These are phyloP conservation scores for Galaxea fascicularis DNA, from an alignment of 92 coral and sea anemone species.

Conservation along the genomic window DNA sequence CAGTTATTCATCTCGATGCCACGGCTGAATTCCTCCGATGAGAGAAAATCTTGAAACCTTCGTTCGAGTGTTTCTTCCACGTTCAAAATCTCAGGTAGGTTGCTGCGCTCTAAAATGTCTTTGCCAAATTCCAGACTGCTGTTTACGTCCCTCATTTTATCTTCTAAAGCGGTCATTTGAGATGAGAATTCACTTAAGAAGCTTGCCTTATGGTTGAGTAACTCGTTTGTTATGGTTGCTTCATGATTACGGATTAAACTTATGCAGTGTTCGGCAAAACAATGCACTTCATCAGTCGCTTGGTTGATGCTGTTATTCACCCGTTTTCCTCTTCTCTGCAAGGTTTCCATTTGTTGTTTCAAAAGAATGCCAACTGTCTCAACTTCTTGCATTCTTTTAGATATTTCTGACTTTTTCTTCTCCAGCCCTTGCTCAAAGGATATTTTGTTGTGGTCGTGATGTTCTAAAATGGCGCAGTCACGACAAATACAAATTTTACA, in stretches of 20 bases:
- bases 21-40: neutral
- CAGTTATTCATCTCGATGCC: neutral
- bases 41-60: slow-evolving; percentile 14
- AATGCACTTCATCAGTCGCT: slow-evolving; percentile 1
- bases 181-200: neutral
- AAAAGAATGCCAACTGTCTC: neutral
- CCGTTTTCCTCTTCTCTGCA: neutral
- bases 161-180: neutral
- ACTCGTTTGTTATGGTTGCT: neutral
- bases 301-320: slow-evolving; percentile 4
- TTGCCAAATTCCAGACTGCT: slow-evolving; percentile 4
- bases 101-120: slow-evolving; percentile 5
- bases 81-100: slow-evolving; percentile 13
- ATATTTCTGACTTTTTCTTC: neutral
- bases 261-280: neutral
- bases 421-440: slow-evolving; percentile 22
- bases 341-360: neutral
- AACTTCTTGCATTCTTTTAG: neutral
- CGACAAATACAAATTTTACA: slow-evolving; percentile 44
- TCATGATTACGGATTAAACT: slow-evolving; percentile 14
- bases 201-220: neutral
- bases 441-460: slow-evolving; percentile 39
- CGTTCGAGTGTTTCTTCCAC: slow-evolving; percentile 7
- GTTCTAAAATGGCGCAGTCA: slow-evolving; percentile 56
- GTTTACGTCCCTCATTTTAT: slow-evolving; percentile 1